Percentiles rank a stretch among this genome's conserved stretches.
Conservation (phyloP, 2,888 invertebrate genomes). For the Merodon equestris region DNA sequence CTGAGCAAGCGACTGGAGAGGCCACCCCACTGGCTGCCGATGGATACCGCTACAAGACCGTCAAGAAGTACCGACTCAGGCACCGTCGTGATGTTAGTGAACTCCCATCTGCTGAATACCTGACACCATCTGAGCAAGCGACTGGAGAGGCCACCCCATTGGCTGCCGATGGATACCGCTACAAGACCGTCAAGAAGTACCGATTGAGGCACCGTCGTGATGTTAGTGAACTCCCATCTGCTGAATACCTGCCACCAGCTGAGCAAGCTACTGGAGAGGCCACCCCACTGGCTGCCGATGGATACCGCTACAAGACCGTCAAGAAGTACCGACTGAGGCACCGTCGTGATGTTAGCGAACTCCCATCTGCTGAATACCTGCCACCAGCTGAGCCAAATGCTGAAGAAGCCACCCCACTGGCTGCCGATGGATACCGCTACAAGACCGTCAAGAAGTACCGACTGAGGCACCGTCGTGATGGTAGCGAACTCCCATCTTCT, state of each 20-base stretch:
- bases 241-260: too few species aligned
- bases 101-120: too few species aligned
- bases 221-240: too few species aligned
- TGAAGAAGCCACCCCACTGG: too few species aligned
- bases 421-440: conserved; percentile 65
- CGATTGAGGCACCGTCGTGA: conserved; percentile 69
- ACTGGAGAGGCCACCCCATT: too few species aligned
- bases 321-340: conserved; percentile 51
- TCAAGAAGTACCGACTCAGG: conserved; percentile 69
- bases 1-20: conserved; percentile 15
- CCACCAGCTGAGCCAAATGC: too few species aligned
- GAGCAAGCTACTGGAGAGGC: too few species aligned
- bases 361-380: too few species aligned
- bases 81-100: conserved; percentile 48
- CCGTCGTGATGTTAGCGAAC: conserved; percentile 72
- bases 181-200: conserved; percentile 54
- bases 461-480: conserved; percentile 70
- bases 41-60: conserved; percentile 76
- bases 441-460: conserved; percentile 54
- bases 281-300: too few species aligned
- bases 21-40: conserved; percentile 70
- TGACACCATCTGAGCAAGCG: too few species aligned
- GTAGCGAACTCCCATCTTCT: too few species aligned
- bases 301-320: conserved; percentile 62
- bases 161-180: conserved; percentile 65